Conservation (phyloP, 2,113 vertebrate genomes). For the Cygnus buccinator region DNA sequence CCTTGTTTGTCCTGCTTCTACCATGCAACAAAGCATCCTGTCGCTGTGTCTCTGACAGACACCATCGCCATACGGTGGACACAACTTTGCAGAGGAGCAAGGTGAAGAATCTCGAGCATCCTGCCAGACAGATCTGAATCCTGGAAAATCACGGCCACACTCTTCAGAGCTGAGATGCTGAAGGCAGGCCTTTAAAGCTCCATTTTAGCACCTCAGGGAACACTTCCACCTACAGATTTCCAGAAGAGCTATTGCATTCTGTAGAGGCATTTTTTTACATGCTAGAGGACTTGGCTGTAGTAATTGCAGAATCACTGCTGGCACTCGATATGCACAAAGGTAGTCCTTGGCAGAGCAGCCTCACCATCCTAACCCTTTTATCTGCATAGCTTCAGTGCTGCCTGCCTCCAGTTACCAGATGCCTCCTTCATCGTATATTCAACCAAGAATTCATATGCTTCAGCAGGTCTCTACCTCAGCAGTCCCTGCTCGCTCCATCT, state of each 20-base stretch:
- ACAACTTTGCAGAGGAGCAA: neutral
- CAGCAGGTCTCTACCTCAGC: neutral
- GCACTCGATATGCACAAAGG: neutral
- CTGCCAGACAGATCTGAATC: neutral
- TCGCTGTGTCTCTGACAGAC: neutral
- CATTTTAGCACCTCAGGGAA: constrained; percentile 1
- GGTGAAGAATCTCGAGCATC: neutral
- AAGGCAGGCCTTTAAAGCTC: neutral
- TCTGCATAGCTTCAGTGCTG: neutral
- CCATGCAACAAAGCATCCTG: neutral
- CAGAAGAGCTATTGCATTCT: neutral
- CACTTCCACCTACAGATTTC: constrained; percentile 1
- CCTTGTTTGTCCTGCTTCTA: neutral
- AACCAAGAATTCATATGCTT: neutral
- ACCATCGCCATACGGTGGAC: neutral
- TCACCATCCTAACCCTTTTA: neutral
- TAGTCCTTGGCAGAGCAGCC: neutral
- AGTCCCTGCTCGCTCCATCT: neutral
- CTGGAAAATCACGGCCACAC: neutral
- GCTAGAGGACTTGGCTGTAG: constrained; percentile 12
- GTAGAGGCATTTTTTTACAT: neutral
- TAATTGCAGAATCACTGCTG: constrained; percentile 1
- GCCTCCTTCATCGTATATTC: neutral
- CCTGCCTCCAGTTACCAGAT: neutral
- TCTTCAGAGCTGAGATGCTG: neutral